phyloP scores from a whole-genome alignment of 2,888 invertebrate genomes.

The Pseudococcus viburni region DNA sequence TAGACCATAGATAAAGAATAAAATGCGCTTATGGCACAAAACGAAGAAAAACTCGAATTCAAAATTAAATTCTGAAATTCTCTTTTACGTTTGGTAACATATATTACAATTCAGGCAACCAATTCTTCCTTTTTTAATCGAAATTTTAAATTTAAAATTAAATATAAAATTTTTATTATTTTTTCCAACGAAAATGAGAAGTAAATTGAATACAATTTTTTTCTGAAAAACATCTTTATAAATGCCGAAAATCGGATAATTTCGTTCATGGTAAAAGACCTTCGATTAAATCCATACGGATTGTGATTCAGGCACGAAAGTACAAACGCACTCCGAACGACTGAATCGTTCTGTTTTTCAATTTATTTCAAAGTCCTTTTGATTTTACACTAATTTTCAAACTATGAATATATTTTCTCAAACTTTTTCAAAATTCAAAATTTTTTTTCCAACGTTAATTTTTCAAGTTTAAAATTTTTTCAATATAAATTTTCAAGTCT shows the following conservation, averaged over 20 bases:
- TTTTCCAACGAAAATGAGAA: not conserved
- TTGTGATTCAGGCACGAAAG: no score
- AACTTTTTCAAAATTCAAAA: no score
- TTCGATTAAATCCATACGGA: no score
- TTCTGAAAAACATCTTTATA: not conserved
- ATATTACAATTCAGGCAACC: not conserved
- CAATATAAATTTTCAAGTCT: no score
- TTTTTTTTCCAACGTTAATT: no score
- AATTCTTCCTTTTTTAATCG: not conserved
- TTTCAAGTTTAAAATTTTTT: no score
- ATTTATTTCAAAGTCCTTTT: no score
- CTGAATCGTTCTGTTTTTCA: no score
- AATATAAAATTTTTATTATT: not conserved
- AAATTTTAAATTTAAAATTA: not conserved
- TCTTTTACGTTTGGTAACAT: slow-evolving; percentile 35
- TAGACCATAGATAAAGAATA: not conserved
- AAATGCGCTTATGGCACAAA: slow-evolving; percentile 47
- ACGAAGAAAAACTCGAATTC: slow-evolving; percentile 2
- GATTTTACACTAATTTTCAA: no score
- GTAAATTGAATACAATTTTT: not conserved
- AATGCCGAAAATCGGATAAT: not conserved
- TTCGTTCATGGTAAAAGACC: not conserved
- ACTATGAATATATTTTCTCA: no score
- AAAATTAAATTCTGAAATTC: slow-evolving; percentile 35
- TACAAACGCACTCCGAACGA: no score